Percentiles rank a stretch among this genome's conserved stretches.
Conservation (phyloP, 2,888 invertebrate genomes). For the Enchytraeus crypticus region DNA sequence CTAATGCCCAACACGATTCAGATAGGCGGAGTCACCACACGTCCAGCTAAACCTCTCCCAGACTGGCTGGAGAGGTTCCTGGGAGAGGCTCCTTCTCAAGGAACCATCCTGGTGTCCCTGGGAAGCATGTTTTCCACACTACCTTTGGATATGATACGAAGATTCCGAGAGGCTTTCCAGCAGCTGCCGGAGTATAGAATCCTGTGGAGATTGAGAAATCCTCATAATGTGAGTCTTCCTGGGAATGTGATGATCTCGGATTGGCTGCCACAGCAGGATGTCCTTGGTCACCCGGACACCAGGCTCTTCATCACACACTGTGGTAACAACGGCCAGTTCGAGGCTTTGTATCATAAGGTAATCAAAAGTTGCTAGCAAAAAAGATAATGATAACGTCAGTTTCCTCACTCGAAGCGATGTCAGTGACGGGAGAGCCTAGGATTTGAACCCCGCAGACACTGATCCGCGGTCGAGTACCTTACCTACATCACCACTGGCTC, state of each 20-base stretch:
- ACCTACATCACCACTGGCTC: no score
- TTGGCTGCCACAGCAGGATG: conserved; percentile 14
- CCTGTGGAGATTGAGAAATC: conserved; percentile 8
- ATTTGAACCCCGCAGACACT: no score
- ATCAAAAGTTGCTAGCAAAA: no score
- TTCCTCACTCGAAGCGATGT: no score
- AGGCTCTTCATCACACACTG: conserved; percentile 15
- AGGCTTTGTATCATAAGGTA: conserved; percentile 8
- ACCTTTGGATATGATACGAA: background rate
- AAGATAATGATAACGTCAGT: no score
- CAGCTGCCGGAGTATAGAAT: conserved; percentile 1
- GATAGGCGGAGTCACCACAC: background rate
- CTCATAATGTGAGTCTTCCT: background rate
- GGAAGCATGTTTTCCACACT: conserved; percentile 1
- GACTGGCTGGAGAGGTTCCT: background rate
- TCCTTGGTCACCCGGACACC: background rate
- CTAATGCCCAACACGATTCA: background rate
- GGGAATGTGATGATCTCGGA: conserved; percentile 1
- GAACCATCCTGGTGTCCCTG: conserved; percentile 5
- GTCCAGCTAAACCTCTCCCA: background rate
- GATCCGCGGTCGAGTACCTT: no score
- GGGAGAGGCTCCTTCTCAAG: background rate
- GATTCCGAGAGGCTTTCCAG: conserved; percentile 3
- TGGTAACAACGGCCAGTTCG: conserved; percentile 15
- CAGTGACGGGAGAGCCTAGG: no score